A percentile compares a stretch with the other conserved stretches of the same genome.
Evolutionary conservation across 2,888 invertebrate species (phyloP).

Genomic region (Meta bourneti): DNA sequence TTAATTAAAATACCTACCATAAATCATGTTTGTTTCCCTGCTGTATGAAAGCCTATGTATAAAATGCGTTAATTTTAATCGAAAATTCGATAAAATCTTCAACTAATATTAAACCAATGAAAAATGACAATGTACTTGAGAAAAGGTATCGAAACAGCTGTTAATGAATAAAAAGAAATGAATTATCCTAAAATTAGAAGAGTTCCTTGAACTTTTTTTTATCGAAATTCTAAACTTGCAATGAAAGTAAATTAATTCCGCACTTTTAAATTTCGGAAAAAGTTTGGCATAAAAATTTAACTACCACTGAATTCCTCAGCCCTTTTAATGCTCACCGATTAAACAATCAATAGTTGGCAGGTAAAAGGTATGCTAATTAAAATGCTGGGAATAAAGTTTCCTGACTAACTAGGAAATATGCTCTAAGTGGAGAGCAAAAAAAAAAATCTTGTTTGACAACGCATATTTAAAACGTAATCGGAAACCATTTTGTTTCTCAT

Average conservation of each 20-base stretch:
- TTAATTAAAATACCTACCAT: too few species aligned
- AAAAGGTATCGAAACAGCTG: too few species aligned
- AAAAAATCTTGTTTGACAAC: neutral
- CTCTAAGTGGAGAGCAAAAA: neutral
- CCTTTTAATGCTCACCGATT: neutral
- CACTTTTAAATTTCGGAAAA: neutral
- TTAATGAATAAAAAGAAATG: too few species aligned
- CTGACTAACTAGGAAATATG: neutral
- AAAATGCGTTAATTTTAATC: too few species aligned
- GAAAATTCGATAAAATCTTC: too few species aligned
- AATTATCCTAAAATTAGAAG: too few species aligned
- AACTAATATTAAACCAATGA: too few species aligned
- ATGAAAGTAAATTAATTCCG: neutral
- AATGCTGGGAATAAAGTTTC: neutral
- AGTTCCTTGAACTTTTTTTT: too few species aligned
- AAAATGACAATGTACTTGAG: too few species aligned
- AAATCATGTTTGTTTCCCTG: too few species aligned
- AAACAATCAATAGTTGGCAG: neutral
- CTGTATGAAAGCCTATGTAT: too few species aligned
- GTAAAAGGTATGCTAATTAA: neutral
- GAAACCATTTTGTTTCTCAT: conserved; percentile 1
- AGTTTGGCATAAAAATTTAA: neutral
- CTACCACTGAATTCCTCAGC: neutral
- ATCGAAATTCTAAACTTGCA: neutral
- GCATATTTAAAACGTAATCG: neutral